Base-by-base conservation (phyloP, 1,140 invertebrate genomes). In the Carposina sasakii region DNA sequence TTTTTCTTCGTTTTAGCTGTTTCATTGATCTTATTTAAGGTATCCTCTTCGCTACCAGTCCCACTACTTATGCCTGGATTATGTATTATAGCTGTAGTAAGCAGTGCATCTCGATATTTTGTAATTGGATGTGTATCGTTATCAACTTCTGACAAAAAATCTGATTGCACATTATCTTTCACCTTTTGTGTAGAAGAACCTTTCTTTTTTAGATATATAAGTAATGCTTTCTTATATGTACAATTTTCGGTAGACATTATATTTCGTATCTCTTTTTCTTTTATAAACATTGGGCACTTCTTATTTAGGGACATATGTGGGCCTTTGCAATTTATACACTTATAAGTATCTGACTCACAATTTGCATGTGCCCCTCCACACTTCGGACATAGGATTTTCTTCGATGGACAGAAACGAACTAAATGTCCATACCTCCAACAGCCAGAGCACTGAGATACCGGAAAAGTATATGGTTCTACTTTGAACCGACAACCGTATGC, bases 401-500 rank as follows among this genome's bases (percentile, higher is more conserved):
- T 43, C 5, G 41, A 43, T 26, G 22, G 22, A 41, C 39, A 41
- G 23, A 41, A 21, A 23, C n/a, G 5, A 10, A 12, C 23, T 8
- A 24, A 4, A 24, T 41, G 39, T 9, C 22, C 39, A 23, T 21
- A 41, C 3, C 22, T 17, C 39, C 20, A 41, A 22, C 41, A 43
- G 15, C 28, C 28, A 1, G 41, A 43, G 16, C 41, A 43, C 16
- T 43, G 41, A 6, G 41, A 28, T n/a, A 43, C 41, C 21, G 41
- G 41, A n/a, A 20, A 30, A 12, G 12, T 43, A 28, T 43, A 43
- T 2, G 39, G 21, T 4, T 41, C 39, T 2, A 41, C 39, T 10
- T 9, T 22, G n/a, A 41, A 16, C 1, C 34, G 34, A 36, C 19
- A 24, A 10, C 31, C 41, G 28, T 43, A 51, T 21, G 9, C 41